Conservation (phyloP, 2,888 invertebrate genomes). For the Rhopalosiphum nymphaeae region DNA sequence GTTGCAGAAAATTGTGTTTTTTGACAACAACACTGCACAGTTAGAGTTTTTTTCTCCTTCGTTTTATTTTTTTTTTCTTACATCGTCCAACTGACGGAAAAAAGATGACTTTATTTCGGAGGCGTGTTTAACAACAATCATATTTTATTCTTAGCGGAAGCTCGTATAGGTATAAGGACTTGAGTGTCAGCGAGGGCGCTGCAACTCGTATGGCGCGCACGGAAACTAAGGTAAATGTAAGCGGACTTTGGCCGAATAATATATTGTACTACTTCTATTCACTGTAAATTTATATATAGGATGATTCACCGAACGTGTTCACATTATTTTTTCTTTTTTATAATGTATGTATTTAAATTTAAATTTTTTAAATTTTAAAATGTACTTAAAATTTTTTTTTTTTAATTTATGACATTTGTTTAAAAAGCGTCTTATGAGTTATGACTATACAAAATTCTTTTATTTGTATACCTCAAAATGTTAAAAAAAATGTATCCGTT, state of each 20-base stretch:
- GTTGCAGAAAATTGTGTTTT: background rate
- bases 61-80: background rate
- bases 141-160: slow-evolving; percentile 24
- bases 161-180: background rate
- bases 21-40: background rate
- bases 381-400: background rate
- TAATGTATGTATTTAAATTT: background rate
- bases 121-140: background rate
- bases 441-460: background rate
- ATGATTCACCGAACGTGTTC: background rate
- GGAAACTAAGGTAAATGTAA: background rate
- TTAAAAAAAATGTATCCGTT: background rate
- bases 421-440: background rate
- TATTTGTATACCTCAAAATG: background rate
- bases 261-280: slow-evolving; percentile 25
- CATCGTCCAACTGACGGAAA: background rate
- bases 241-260: background rate
- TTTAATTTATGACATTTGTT: background rate
- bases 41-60: background rate
- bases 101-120: background rate
- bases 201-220: background rate
- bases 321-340: background rate
- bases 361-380: background rate
- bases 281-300: background rate
- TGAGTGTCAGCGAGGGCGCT: background rate